Evolutionary conservation across 1,140 invertebrate species (phyloP).

Genomic region (Drosophila melanica): DNA sequence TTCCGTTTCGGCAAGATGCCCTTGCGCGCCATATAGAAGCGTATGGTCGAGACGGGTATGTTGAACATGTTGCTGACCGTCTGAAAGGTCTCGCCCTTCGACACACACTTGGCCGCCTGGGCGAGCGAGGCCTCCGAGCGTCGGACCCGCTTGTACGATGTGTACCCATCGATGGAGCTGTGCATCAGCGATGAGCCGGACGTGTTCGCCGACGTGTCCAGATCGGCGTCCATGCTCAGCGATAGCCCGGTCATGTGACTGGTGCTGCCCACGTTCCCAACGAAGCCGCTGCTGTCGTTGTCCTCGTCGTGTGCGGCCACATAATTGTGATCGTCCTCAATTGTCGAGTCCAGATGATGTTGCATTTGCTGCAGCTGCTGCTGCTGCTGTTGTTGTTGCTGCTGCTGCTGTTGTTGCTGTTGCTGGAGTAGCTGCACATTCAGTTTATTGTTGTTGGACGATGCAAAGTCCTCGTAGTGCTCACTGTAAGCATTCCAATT

Average conservation of each 20-base stretch:
- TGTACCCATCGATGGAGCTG: conserved; percentile 63
- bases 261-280: conserved; percentile 6
- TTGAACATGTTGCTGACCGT: conserved; percentile 93
- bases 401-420: conserved; percentile 34
- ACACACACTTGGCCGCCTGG: conserved; percentile 91
- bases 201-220: conserved; percentile 60
- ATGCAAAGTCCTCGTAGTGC: conserved; percentile 55
- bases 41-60: conserved; percentile 93
- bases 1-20: conserved; percentile 90
- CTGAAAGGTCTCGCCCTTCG: conserved; percentile 91
- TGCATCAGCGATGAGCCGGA: conserved; percentile 53
- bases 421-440: conserved; percentile 29
- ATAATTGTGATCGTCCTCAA: conserved; percentile 80
- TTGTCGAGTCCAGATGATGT: conserved; percentile 71
- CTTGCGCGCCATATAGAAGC: conserved; percentile 92
- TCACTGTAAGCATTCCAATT: conserved; percentile 65
- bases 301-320: conserved; percentile 77
- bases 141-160: conserved; percentile 85
- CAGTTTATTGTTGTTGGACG: conserved; percentile 43
- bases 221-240: conserved; percentile 60
- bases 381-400: conserved; percentile 26
- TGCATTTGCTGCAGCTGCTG: conserved; percentile 41
- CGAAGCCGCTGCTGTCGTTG: conserved; percentile 65
- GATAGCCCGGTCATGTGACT: conserved; percentile 24
- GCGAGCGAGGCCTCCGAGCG: conserved; percentile 90